Evolutionary conservation across 1,140 invertebrate genomes (phyloP).

Genomic region (Dreissena polymorpha): DNA sequence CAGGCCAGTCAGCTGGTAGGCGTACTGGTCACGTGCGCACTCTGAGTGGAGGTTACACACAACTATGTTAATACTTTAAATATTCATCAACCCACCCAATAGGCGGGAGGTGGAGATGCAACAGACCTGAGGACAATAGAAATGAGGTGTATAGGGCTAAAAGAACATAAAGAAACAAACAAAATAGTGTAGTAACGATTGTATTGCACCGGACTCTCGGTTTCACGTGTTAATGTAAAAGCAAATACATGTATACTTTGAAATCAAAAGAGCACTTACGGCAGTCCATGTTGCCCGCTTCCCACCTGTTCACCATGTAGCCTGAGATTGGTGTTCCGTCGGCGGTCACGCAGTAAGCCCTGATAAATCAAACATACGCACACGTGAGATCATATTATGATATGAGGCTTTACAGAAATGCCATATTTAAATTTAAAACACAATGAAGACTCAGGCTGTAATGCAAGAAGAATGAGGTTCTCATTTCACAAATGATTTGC

Average conservation of each 20-base stretch:
- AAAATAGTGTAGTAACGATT: no score
- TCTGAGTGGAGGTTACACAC: conserved; percentile 30
- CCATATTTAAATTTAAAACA: background rate
- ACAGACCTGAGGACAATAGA: no score
- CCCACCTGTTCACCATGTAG: conserved; percentile 46
- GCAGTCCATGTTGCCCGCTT: conserved; percentile 40
- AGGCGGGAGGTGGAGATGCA: no score
- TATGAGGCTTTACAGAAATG: background rate
- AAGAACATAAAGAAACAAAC: no score
- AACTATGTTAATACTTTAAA: no score
- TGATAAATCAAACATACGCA: background rate
- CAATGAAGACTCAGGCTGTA: background rate
- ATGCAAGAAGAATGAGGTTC: background rate
- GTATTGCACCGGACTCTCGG: no score
- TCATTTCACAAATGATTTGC: background rate
- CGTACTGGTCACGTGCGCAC: conserved; percentile 61
- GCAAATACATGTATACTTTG: no score
- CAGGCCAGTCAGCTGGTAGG: conserved; percentile 54
- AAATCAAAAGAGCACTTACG: conserved; percentile 35
- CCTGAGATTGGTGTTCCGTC: conserved; percentile 17
- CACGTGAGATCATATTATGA: background rate
- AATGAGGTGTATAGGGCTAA: no score
- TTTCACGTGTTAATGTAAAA: no score
- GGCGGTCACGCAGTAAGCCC: conserved; percentile 33
- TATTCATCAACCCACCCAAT: no score